Conservation (phyloP, 2,888 invertebrate genomes). For the Noctua janthe region DNA sequence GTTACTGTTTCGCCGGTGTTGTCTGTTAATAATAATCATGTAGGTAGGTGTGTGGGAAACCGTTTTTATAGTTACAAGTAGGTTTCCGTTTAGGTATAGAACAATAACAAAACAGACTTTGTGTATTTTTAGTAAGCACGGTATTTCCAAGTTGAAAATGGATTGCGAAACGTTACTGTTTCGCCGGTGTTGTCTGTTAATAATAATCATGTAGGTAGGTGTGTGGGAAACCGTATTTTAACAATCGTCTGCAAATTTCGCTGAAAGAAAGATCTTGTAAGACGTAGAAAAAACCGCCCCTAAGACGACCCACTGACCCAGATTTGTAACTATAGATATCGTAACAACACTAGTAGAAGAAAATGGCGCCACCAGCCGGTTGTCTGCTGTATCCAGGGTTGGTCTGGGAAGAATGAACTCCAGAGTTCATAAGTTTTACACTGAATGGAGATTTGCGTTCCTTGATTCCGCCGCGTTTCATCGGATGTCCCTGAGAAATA, state of each 20-base stretch:
- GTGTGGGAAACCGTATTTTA: not conserved
- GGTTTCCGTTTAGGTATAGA: not conserved
- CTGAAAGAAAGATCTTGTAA: not conserved
- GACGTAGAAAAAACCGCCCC: not conserved
- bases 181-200: not conserved
- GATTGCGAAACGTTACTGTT: not conserved
- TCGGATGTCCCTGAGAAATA: constrained; percentile 87
- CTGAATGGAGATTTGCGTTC: constrained; percentile 93
- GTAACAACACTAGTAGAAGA: constrained; percentile 90
- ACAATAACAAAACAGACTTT: too few relatives aligned
- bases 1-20: not conserved
- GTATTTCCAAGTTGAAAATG: not conserved
- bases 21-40: not conserved
- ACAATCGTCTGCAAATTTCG: constrained; percentile 8
- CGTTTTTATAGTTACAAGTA: not conserved
- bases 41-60: not conserved
- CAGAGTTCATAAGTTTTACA: constrained; percentile 95
- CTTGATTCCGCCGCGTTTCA: constrained; percentile 91
- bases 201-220: not conserved
- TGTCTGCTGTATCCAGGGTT: constrained; percentile 95
- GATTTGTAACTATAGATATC: not conserved
- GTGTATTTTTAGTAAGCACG: not conserved
- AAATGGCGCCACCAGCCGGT: constrained; percentile 93
- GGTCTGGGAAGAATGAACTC: constrained; percentile 94
- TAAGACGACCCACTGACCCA: not conserved